Evolutionary conservation across 2,797 vertebrate species (phyloP), one percentile per base, ranked within the genome.

Genomic region (Allobates femoralis): DNA sequence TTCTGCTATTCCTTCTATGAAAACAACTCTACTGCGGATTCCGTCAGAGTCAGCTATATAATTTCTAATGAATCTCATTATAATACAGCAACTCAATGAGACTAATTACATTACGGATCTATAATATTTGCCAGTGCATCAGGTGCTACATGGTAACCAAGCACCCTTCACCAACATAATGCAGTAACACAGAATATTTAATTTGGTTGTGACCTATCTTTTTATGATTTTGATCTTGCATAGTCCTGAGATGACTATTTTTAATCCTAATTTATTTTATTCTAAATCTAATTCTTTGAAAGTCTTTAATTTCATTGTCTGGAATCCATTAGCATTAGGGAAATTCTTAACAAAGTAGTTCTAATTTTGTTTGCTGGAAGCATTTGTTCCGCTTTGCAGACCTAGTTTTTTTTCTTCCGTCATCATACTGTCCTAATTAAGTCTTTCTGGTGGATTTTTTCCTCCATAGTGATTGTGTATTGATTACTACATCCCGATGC

Each of bases 381-480:
- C 58, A 80, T 85, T 85, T 34, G 83, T 88, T 88, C 77, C 69
- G 58, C 83, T 34, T 30, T 56, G 50, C 55, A 69, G 67, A 76
- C 56, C 67, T 67, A 55, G 80, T 85, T 88, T 88, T 62, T 46
- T 88, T 88, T 62, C 18, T 74, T 79, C 81, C 30, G 60, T 90
- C 85, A 89, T 86, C 92, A 90, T 91, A 86, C 50, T 76, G 62
- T 88, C 55, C 90, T 92, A 92, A 91, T 94, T 92, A 90, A 84
- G 81, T 83, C 89, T 90, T 90, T 89, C 90, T 77, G 50, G 58
- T 84, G 58, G 51, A 84, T 67, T 91, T 91, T 90, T 83, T 18
- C 81, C 32, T 78, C 53, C 69, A 89, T 90, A 89, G 19, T 86
- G 60, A 79, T 86, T 37, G 66, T 56, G 18, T 89, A 90, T 86